These are phyloP conservation scores for Cyprinodon variegatus DNA, from an alignment of 2,113 vertebrate genomes.

Conservation along the genomic window DNA sequence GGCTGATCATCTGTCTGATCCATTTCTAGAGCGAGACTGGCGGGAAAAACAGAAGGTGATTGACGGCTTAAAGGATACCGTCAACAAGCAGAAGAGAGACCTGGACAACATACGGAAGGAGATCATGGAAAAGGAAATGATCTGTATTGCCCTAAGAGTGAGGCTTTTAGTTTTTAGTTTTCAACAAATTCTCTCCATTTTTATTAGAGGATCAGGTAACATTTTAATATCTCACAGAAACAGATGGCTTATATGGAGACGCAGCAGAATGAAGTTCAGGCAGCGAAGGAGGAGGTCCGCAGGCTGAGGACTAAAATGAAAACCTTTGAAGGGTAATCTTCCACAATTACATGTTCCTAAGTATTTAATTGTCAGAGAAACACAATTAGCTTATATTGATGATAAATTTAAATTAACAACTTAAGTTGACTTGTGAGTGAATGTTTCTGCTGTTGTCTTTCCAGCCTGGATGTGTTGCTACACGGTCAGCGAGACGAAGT, in stretches of 20 bases:
- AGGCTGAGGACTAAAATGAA: constrained; percentile 86
- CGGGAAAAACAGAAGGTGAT: constrained; percentile 83
- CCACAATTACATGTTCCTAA: background rate
- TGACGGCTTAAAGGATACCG: constrained; percentile 82
- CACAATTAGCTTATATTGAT: background rate
- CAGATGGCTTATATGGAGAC: constrained; percentile 93
- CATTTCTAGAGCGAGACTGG: constrained; percentile 86
- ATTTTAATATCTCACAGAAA: constrained; percentile 79
- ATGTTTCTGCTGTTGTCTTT: constrained; percentile 1
- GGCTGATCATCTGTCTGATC: constrained; percentile 5
- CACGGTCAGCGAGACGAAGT: constrained; percentile 91
- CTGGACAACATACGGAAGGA: constrained; percentile 84
- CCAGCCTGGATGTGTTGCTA: constrained; percentile 88
- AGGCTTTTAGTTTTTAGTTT: background rate
- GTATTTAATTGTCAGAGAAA: too few species aligned
- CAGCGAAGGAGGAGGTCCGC: constrained; percentile 87
- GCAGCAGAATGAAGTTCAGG: constrained; percentile 84
- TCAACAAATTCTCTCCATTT: background rate
- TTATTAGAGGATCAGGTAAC: background rate
- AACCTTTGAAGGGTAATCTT: constrained; percentile 86
- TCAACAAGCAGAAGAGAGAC: constrained; percentile 86
- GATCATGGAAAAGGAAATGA: constrained; percentile 85
- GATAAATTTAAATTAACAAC: too few species aligned
- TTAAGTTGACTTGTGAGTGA: constrained; percentile 1
- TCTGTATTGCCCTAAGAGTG: constrained; percentile 90